Evolutionary conservation across 2,888 invertebrate species (phyloP).

Genomic region (Plagodis pulveraria): DNA sequence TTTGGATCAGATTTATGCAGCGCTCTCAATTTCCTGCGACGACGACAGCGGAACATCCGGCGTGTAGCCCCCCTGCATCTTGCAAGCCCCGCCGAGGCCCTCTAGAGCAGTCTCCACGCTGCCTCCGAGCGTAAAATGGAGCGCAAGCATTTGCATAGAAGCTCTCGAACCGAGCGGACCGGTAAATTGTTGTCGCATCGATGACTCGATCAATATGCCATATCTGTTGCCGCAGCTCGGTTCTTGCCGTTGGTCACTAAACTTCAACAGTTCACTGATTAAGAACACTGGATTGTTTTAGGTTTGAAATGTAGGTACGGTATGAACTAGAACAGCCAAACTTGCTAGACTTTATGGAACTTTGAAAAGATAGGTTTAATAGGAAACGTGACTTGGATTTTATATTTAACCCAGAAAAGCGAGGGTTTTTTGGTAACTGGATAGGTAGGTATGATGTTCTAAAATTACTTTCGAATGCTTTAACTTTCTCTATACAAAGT

Average conservation of each 20-base stretch:
- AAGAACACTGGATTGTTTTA: conserved; percentile 15
- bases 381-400: no score
- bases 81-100: conserved; percentile 40
- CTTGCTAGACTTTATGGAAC: no score
- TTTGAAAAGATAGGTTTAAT: no score
- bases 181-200: conserved; percentile 82
- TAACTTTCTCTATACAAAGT: no score
- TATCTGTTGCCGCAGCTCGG: conserved; percentile 45
- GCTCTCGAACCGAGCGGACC: conserved; percentile 75
- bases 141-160: conserved; percentile 80
- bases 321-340: not conserved
- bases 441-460: no score
- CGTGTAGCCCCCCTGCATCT: conserved; percentile 52
- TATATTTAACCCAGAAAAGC: no score
- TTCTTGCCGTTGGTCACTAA: conserved; percentile 29
- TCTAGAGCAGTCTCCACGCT: conserved; percentile 39
- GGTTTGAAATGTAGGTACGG: not conserved
- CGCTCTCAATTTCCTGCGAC: conserved; percentile 84
- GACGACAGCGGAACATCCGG: conserved; percentile 81
- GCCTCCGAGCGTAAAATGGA: conserved; percentile 74
- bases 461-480: no score
- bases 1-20: conserved; percentile 83
- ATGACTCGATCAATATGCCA: conserved; percentile 77
- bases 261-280: conserved; percentile 39
- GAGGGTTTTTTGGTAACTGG: no score